Evolutionary conservation across 2,113 vertebrate genomes (phyloP), one percentile per base, ranked within the genome.

Genomic region (Trogon surrucura): DNA sequence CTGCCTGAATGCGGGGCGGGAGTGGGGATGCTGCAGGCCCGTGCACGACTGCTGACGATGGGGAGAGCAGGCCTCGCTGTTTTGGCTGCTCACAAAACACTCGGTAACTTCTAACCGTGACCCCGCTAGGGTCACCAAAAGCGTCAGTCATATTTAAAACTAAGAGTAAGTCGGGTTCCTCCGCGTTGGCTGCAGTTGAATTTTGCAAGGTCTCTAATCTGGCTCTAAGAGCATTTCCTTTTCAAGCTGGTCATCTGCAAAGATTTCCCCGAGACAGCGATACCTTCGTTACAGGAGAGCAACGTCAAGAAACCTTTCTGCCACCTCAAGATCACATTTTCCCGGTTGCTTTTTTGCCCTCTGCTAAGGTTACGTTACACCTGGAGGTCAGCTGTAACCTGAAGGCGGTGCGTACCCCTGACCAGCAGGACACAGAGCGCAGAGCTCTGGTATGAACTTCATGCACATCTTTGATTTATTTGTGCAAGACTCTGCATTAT

Each of bases 371-470:
- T 79, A 50, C 11, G 6, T 60, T 61, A 50, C 50, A n/a, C 51
- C 38, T 9, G 2, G 13, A 48, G 38, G 65, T 82, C 89, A 69
- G 30, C 36, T 10, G 10, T 45, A 70, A 69, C 19, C 3, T 30
- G 44, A 38, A 25, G 23, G 22, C 27, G 82, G 20, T 0, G 13
- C n/a, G 80, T 26, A 23, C 10, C 0, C 1, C 9, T 34, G 5
- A 61, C 18, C 41, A 64, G 70, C 38, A 34, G 4, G 20, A 30
- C 5, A 6, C 14, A 5, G 2, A 51, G 44, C 32, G 27, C 29
- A 58, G 50, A 64, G 45, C 36, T 71, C 45, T 29, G 3, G 4
- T 53, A 5, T 27, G 38, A 44, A n/a, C 15, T 47, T 62, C 19
- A 6, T 69, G 25, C 8, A 41, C 20, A 14, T 45, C 70, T 62